A percentile compares a stretch with the other conserved stretches of the same genome.
phyloP scores from a whole-genome alignment of 2,797 vertebrate genomes.

The Esox masquinongy region DNA sequence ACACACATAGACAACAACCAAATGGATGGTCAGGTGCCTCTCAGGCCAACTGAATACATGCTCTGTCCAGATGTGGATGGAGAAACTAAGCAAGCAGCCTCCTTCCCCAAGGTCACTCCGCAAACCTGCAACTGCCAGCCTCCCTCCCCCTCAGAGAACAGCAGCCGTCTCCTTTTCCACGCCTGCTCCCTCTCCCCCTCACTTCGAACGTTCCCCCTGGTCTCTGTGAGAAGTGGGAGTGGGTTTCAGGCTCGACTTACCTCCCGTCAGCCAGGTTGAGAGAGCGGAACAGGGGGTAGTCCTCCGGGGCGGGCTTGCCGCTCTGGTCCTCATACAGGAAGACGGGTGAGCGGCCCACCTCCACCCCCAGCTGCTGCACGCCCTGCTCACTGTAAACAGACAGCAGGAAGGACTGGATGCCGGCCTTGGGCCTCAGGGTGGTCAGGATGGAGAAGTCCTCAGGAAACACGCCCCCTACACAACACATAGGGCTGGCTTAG shows the following conservation, averaged over 20 bases:
- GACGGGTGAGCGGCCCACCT: conserved; percentile 92
- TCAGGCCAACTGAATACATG: no score
- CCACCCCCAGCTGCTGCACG: conserved; percentile 92
- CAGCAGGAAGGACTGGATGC: conserved; percentile 92
- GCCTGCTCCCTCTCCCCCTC: background rate
- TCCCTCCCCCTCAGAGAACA: background rate
- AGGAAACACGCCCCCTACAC: conserved; percentile 85
- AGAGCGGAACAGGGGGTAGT: conserved; percentile 90
- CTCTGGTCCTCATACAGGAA: conserved; percentile 95
- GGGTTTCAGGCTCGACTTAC: conserved; percentile 73
- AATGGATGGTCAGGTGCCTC: background rate
- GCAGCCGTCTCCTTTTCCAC: background rate
- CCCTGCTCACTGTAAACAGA: conserved; percentile 91
- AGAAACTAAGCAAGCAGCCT: background rate
- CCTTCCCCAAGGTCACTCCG: background rate
- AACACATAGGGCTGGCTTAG: background rate
- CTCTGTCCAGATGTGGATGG: background rate
- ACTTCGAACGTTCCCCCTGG: background rate
- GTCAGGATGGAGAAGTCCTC: conserved; percentile 97
- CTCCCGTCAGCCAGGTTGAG: conserved; percentile 95
- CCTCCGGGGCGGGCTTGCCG: conserved; percentile 90
- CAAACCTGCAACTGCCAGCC: background rate
- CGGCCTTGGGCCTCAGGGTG: conserved; percentile 90
- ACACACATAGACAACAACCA: background rate
- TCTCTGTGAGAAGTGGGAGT: background rate